These are phyloP conservation scores for Hecatera dysodea DNA, from an alignment of 2,888 invertebrate species.

Conservation along the genomic window DNA sequence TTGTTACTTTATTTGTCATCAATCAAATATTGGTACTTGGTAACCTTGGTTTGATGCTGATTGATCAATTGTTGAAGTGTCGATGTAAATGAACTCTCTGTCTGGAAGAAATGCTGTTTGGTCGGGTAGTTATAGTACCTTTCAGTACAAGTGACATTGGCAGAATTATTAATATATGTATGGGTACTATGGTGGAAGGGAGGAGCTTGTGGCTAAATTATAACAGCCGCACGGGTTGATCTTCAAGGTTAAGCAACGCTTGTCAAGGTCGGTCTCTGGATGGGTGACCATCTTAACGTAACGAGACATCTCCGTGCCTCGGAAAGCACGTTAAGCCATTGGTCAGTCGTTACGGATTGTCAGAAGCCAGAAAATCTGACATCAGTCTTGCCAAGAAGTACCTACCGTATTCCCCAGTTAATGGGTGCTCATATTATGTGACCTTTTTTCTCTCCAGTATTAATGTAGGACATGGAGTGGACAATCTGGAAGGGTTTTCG, in stretches of 20 bases:
- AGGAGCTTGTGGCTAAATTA: too few relatives aligned
- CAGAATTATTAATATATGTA: neutral
- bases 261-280: too few relatives aligned
- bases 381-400: too few relatives aligned
- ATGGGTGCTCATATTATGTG: neutral
- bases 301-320: too few relatives aligned
- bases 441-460: neutral
- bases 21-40: constrained; percentile 9
- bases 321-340: too few relatives aligned
- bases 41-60: constrained; percentile 6
- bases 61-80: constrained; percentile 1
- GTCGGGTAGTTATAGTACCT: neutral
- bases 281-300: too few relatives aligned
- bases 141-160: neutral
- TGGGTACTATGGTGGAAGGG: neutral
- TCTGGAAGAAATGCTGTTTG: neutral
- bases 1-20: neutral
- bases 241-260: too few relatives aligned
- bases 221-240: too few relatives aligned
- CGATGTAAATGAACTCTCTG: constrained; percentile 8
- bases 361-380: too few relatives aligned
- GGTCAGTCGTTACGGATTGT: too few relatives aligned
- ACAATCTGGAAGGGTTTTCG: neutral
- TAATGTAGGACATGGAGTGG: neutral
- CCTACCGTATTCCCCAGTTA: neutral